Conservation (phyloP, 2,113 vertebrate genomes). For the Sceloporus undulatus region DNA sequence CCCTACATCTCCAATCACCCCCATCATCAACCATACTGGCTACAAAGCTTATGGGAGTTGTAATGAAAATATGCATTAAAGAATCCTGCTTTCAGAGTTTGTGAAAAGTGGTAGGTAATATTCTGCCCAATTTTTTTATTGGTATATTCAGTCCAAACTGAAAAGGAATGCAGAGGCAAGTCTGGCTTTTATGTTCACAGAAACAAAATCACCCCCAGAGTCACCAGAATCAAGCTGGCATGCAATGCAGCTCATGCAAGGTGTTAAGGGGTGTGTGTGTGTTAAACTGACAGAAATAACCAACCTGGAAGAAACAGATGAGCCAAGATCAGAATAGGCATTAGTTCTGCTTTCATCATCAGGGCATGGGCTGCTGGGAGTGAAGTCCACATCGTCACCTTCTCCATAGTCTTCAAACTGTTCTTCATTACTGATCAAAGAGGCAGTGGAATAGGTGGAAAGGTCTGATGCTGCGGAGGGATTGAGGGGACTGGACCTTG, state of each 20-base stretch:
- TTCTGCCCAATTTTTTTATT: neutral
- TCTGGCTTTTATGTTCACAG: neutral
- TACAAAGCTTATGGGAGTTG: too few species aligned
- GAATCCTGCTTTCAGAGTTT: neutral
- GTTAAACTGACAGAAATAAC: slow-evolving; percentile 35
- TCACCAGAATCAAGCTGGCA: neutral
- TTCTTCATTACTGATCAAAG: slow-evolving; percentile 93
- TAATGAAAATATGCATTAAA: too few species aligned
- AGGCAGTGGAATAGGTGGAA: slow-evolving; percentile 92
- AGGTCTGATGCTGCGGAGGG: slow-evolving; percentile 90
- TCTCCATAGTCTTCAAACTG: slow-evolving; percentile 99
- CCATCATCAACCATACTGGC: too few species aligned
- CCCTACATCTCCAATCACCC: too few species aligned
- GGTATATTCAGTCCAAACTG: too few species aligned
- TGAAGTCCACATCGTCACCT: slow-evolving; percentile 92
- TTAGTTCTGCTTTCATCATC: slow-evolving; percentile 93
- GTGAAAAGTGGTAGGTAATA: neutral
- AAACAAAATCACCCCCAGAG: neutral
- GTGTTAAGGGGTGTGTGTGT: neutral
- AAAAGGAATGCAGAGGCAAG: neutral
- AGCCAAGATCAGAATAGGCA: slow-evolving; percentile 93
- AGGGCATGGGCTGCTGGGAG: slow-evolving; percentile 90
- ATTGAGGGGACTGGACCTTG: slow-evolving; percentile 85
- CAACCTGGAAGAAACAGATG: slow-evolving; percentile 96
- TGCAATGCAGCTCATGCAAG: neutral